These are phyloP conservation scores for Ceyx cyanopectus DNA, from an alignment of 2,113 vertebrate genomes.

Conservation along the genomic window DNA sequence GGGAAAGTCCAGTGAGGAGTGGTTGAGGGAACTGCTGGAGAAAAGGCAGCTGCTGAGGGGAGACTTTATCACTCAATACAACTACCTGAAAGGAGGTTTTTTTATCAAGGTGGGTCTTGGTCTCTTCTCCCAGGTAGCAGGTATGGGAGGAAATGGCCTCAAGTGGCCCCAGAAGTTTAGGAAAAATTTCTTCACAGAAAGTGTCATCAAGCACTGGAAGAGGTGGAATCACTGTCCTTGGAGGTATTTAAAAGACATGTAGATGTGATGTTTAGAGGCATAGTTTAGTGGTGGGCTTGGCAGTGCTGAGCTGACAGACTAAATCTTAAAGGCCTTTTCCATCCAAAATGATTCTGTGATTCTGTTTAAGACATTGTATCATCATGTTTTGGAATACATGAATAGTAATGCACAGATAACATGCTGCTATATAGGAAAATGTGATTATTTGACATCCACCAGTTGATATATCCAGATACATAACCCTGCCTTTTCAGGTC, in stretches of 20 bases:
- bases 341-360: background rate
- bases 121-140: background rate
- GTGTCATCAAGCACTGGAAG: background rate
- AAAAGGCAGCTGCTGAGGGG: background rate
- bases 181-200: background rate
- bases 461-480: accelerated
- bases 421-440: accelerated
- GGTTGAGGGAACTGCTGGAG: background rate
- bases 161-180: background rate
- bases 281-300: background rate
- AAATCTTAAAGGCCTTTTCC: no score
- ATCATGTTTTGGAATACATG: accelerated
- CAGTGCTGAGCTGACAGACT: background rate
- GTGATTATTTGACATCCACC: background rate
- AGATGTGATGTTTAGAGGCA: no score
- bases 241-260: background rate
- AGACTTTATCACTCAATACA: background rate
- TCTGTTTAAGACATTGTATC: background rate
- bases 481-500: conserved; percentile 77
- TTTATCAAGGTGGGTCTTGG: background rate
- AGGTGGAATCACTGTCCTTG: background rate
- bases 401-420: accelerated
- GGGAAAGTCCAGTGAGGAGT: background rate
- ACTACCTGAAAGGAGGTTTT: background rate
- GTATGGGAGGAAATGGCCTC: background rate